Base-by-base conservation (phyloP, 2,888 invertebrate species). In the Fragum sueziense region DNA sequence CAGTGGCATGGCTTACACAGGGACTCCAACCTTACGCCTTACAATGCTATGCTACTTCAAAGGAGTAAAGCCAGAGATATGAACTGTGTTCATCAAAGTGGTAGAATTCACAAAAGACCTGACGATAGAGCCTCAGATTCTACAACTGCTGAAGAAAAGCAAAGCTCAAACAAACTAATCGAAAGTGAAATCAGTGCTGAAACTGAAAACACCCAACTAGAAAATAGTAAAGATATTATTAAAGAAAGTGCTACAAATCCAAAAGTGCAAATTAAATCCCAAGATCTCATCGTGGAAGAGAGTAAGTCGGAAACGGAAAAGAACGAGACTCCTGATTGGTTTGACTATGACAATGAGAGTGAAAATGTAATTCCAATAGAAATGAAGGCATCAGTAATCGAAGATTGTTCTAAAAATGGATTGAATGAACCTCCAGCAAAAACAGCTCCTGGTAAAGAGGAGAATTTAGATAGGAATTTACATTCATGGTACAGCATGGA, bases 401-500 rank as follows among this genome's bases (percentile, higher is more conserved):
- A 47, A 25, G 57, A 57, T 57, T n/a, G 22, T 37, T 1, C 34
- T 62, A 62, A 34, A 31, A 9, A 14, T 47, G 17, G 3, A 20
- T 47, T 14, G n/a, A 47, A 47, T 14, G 17, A 20, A 14, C 47
- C 47, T 47, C 17, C 17, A 20, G 4, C n/a, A 3, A 9, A 2
- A 9, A 47, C 7, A 20, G 4, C n/a, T 9, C 14, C 4, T 2
- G 47, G n/a, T 47, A 14, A 47, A 47, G 47, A 25, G 27, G 62
- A 47, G 17, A 29, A 25, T 41, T 22, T 22, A 67, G 27, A 67
- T 20, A 51, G 22, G 27, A 52, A 27, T 14, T 7, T 69, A 31
- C 52, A 75, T 34, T 80, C 73, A 47, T 83, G 82, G 82, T 77
- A 65, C 31, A 80, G 77, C 73, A 70, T 76, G 71, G 80, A 83